Conservation (phyloP, 2,113 vertebrate genomes). For the Stegostoma tigrinum region DNA sequence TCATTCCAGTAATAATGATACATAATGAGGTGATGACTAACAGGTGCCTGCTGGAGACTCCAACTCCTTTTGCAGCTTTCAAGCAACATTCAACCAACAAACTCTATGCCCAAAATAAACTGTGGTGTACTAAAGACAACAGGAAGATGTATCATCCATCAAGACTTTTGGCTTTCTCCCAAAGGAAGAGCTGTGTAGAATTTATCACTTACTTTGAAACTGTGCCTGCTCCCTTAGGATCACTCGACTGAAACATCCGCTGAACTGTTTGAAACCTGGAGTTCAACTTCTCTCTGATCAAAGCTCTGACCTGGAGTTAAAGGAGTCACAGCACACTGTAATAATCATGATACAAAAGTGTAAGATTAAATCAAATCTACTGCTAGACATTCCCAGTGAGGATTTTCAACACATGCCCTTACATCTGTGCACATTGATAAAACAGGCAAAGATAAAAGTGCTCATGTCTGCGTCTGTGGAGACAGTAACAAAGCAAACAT, state of each 20-base stretch:
- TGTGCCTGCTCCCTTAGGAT: constrained; percentile 42
- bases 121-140: neutral
- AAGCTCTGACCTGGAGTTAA: constrained; percentile 34
- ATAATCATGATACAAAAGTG: neutral
- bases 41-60: neutral
- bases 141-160: neutral
- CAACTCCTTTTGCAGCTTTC: neutral
- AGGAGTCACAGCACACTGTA: neutral
- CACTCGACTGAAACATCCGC: constrained; percentile 42
- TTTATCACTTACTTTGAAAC: constrained; percentile 41
- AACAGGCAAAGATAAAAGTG: neutral
- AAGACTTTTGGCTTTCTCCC: neutral
- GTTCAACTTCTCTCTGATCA: constrained; percentile 41
- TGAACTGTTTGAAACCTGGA: constrained; percentile 37
- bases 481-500: neutral
- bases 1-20: neutral
- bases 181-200: neutral
- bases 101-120: neutral
- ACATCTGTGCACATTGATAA: neutral
- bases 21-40: neutral
- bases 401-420: neutral
- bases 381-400: neutral
- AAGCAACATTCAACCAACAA: neutral
- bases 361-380: neutral
- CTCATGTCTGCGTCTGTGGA: neutral